These are phyloP conservation scores for Argopecten irradians DNA, from an alignment of 1,140 invertebrate species.

Conservation along the genomic window DNA sequence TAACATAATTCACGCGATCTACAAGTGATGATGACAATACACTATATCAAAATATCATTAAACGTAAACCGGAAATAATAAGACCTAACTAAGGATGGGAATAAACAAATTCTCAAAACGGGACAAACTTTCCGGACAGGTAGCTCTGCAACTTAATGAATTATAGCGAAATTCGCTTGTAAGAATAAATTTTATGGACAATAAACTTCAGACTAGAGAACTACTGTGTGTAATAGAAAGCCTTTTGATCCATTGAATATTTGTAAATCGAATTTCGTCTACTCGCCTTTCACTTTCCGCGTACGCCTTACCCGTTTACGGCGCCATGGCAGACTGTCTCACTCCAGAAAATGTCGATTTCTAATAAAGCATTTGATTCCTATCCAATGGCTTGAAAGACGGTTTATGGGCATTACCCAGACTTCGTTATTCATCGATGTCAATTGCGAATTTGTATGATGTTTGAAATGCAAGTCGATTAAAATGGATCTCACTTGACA, in stretches of 20 bases:
- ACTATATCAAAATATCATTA: neutral
- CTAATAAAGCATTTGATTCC: neutral
- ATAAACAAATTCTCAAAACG: neutral
- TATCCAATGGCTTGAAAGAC: conserved; percentile 4
- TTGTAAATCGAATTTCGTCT: conserved; percentile 18
- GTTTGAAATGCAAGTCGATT: conserved; percentile 22
- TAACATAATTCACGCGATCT: neutral
- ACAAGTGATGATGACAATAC: neutral
- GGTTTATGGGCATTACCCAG: conserved; percentile 1
- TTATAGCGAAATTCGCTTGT: neutral
- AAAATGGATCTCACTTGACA: neutral
- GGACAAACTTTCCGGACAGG: conserved; percentile 14
- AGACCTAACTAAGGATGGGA: neutral
- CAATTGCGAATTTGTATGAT: conserved; percentile 17
- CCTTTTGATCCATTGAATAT: conserved; percentile 8
- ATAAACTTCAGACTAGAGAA: conserved; percentile 11
- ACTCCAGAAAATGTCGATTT: conserved; percentile 22
- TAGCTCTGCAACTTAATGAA: neutral
- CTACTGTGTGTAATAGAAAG: neutral
- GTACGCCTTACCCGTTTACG: conserved; percentile 14
- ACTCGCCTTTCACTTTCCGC: conserved; percentile 8
- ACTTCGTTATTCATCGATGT: neutral
- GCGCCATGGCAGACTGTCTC: neutral
- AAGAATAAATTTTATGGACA: conserved; percentile 23
- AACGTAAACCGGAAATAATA: neutral